Evolutionary conservation across 2,888 invertebrate genomes (phyloP), one percentile per base, ranked within the genome.

Genomic region (Xylota segnis): DNA sequence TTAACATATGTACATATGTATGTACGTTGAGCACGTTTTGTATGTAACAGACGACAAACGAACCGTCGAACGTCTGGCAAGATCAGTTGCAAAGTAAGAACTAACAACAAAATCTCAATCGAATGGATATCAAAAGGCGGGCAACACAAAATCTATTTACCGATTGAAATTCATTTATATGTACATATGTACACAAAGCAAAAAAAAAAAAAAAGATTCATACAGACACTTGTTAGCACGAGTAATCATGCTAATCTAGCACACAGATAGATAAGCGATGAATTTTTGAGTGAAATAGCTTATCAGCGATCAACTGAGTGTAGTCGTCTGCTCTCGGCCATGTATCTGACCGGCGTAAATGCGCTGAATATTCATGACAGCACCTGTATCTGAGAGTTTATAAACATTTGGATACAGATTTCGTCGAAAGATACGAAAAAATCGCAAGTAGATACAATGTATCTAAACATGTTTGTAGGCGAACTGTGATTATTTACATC

Each of bases 11-110:
- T n/a, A n/a, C n/a, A n/a, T n/a, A n/a, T n/a, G n/a, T n/a, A n/a
- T n/a, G n/a, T n/a, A 50, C 43, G 70, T 32, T 37, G 16, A 58
- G 63, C 78, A 78, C 78, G 78, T 78, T 78, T 70, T 45, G 7
- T 52, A 37, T 43, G 37, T 37, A 47, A 63, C 63, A 45, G 16
- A 56, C 29, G 47, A 71, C 16, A 37, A 27, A 23, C 56, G 18
- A 66, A 18, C 63, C 77, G 59, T 18, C 43, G 68, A 72, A 77
- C 82, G 82, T 82, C 86, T 77, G 68, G 34, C 43, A 72, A 72
- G 86, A 86, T 82, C 86, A 32, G 68, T 86, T 43, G 86, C 76
- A 76, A 63, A 82, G 32, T 47, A 50, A 68, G 82, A 86, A 86
- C 86, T 86, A 76, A 72, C 59, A 77, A 52, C 59, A 77, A 40